Evolutionary conservation across 2,797 vertebrate genomes (phyloP), one percentile per base, ranked within the genome.

Genomic region (Meriones psammophilus): DNA sequence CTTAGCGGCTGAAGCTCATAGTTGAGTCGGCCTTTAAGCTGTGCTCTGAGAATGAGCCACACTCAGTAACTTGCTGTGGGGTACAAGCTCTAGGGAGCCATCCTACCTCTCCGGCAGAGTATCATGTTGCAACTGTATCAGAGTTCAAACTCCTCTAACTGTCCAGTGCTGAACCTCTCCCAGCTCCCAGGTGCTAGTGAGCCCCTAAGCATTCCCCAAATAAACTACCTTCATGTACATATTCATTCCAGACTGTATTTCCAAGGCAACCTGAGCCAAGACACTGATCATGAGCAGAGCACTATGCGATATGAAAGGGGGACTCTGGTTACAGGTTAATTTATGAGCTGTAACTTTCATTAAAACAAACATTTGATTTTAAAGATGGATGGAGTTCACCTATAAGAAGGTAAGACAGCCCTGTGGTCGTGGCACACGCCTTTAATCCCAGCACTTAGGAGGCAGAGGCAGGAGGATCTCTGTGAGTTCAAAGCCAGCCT

Each of bases 301-400:
- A 1, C 50, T 73, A 84, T 12, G 30, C 15, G 84, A 64, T 1
- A 22, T 50, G 50, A 50, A 50, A 50, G 10, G 15, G 28, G 68
- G 54, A 69, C 50, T 60, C 54, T n/a, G 68, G 50, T 33, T 56
- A 78, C 0, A 66, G 68, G 10, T 69, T 87, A 30, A 89, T 92
- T 95, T 74, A 92, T 80, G 28, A 62, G 64, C 54, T 83, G 1
- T 60, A 76, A 86, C 39, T 56, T 84, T 66, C 50, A 86, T 42
- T 86, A 85, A 92, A 95, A 83, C 18, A 81, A 93, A 90, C 78
- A 54, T 4, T 33, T 1, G n/a, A 69, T 90, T 86, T 89, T 88
- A 85, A 88, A 95, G 81, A 66, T 79, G 46, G 83, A 68, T 74
- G 24, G n/a, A 54, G 10, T 30, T 22, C 4, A 26, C 50, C 9